Base-by-base conservation (phyloP, 2,113 vertebrate genomes). In the Macrotis lagotis region DNA sequence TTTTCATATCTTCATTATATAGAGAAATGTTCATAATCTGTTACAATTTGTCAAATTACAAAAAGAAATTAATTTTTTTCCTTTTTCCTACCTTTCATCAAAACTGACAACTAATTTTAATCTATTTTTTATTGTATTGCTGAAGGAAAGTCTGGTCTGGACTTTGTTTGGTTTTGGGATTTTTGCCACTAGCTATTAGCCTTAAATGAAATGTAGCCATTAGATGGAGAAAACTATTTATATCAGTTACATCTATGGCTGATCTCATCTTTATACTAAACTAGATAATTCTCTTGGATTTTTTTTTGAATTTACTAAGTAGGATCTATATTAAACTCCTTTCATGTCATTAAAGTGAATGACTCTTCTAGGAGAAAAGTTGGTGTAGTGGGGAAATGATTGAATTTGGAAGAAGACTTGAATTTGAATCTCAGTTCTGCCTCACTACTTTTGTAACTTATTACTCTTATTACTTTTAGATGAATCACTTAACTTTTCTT, bases 241-340 rank as follows among this genome's bases (percentile, higher is more conserved):
- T 66, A 90, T 51, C 7, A 16, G 50, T n/a, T 52, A 51, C 7
- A 8, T 55, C 10, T 3, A 31, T 48, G 3, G 59, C 94, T 91
- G n/a, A 50, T 47, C 3, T 37, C 19, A 48, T 66, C 51, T 8
- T 96, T 88, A 53, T 48, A 51, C 55, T 3, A 19, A 90, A 48
- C 55, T 89, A 95, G 91, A 48, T 51, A 92, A 53, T 89, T 90
- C 55, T 37, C 25, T 83, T 49, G 91, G n/a, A 49, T 47, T 51
- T 37, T 25, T n/a, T 49, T 49, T 37, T 90, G 50, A 14, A 8
- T 37, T 93, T 94, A 93, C 91, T 91, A 49, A 91, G 10, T 51
- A 66, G n/a, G 2, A 25, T 55, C 0, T 53, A 25, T 74, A 51
- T 89, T 51, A 92, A 92, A 48, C 74, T 48, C 51, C 50, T 90